Base-by-base conservation (phyloP, 1,140 invertebrate species). In the fruit fly (Drosophila melanogaster) region DNA sequence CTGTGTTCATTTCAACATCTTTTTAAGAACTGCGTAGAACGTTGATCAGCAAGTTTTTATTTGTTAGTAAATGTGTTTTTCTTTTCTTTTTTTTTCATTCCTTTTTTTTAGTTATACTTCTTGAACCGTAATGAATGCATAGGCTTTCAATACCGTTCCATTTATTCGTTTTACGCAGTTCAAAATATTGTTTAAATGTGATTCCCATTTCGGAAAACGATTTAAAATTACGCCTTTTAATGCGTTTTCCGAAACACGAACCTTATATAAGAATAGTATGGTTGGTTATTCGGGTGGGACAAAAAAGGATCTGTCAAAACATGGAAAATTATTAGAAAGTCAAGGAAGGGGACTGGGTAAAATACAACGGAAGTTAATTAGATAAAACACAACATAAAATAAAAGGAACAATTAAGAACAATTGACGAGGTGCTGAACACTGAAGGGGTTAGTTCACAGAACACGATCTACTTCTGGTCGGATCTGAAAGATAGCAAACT, bases 1-100 rank as follows among this genome's bases (percentile, higher is more conserved):
- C 8, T 30, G 30, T 30, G 7, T 51, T 22, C 10, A 37, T 26
- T 41, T 44, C 19, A 44, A 35, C 17, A 61, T 19, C 17, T 77
- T 50, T 72, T 72, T 22, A 7, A 17, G 24, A 70, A 75, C 43
- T 76, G 71, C 77, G 80, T 67, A 79, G 22, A 80, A 84, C 80
- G 74, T 64, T 70, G 43, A 26, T 22, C 40, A 61, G 71, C 30
- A 65, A 55, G 43, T 37, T 46, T 44, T 44, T 17, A 19, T 44
- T 66, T 66, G 43, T 64, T 66, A 64, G 55, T 65, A 64, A 74
- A 65, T 56, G 57, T 62, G 57, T 53, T 41, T 69, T 55, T 24
- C 41, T 50, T 35, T 55, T 33, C 12, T 22, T 19, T 46, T 40
- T 40, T 38, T 38, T 30, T 40, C 7, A 26, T 49, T 40, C 57